Base-by-base conservation (phyloP, 2,113 vertebrate species). In the Zosterops hypoxanthus region DNA sequence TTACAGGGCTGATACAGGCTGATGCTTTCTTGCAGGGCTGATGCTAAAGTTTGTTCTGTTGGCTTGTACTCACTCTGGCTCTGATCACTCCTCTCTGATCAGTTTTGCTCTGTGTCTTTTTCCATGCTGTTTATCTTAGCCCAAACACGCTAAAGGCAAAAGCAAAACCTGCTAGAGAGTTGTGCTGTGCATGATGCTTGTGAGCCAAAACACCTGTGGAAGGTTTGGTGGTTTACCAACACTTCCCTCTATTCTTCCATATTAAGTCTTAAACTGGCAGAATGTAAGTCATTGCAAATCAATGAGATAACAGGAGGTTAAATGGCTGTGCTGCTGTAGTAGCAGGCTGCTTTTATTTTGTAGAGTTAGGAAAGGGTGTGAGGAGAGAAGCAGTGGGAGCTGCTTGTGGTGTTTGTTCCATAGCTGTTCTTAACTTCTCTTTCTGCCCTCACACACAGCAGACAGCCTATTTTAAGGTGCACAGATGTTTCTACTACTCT, bases 401-500 rank as follows among this genome's bases (percentile, higher is more conserved):
- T 80, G 47, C 31, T 44, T 53, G 33, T 80, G 55, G 4, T 57
- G 22, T 87, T 86, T 79, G 17, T 42, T 91, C 73, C 28, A 15
- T 31, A 17, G 80, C 50, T 66, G n/a, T 63, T 75, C 36, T 78
- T 77, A 86, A 82, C 56, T 93, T 94, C 71, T 28, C 28, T 75
- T 71, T 41, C 71, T 85, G 55, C 68, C 75, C 20, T 73, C 81
- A 42, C 15, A 18, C 6, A 0, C 47, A 86, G 78, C 79, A 85
- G 78, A 86, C 64, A 83, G 85, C 64, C 89, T 93, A 88, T 95
- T 96, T 95, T 94, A 94, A 86, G 93, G 90, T 91, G 71, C 80
- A 50, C 90, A 95, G 95, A 78, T 97, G 92, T 96, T 91, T 93
- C 92, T 93, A 22, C 72, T 66, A 22, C 68, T 94, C 76, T 60